Percentiles rank a stretch among this genome's conserved stretches.
Evolutionary conservation across 2,113 vertebrate genomes (phyloP).

Genomic region (Tauraco erythrolophus): DNA sequence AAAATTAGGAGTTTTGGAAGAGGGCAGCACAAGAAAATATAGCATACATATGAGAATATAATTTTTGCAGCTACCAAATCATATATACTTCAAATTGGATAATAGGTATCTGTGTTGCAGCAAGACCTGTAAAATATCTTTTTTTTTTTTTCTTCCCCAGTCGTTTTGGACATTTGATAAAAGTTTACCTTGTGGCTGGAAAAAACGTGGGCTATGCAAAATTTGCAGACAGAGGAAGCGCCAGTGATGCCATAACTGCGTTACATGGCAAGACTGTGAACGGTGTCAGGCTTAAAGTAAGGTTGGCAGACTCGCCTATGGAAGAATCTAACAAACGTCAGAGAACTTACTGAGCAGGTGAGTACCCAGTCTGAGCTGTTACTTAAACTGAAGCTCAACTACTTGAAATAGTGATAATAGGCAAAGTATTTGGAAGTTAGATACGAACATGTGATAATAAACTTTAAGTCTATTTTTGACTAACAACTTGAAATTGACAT

Average conservation of each 20-base stretch:
- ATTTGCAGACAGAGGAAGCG: conserved; percentile 89
- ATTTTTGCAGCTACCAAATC: neutral
- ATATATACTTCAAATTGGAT: neutral
- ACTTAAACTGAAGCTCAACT: neutral
- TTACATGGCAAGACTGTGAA: conserved; percentile 91
- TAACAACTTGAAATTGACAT: neutral
- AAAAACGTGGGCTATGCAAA: conserved; percentile 95
- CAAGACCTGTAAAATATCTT: neutral
- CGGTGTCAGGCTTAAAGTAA: conserved; percentile 94
- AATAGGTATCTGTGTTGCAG: neutral
- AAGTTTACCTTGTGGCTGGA: conserved; percentile 91
- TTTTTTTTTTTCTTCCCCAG: conserved; percentile 59
- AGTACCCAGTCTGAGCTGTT: conserved; percentile 38
- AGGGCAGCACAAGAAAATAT: neutral
- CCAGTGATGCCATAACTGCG: conserved; percentile 88
- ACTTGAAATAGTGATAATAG: neutral
- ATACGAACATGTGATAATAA: neutral
- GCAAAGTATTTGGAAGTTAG: neutral
- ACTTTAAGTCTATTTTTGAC: neutral
- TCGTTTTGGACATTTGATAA: conserved; percentile 91
- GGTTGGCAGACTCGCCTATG: conserved; percentile 90
- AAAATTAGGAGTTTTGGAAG: neutral
- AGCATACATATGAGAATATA: neutral
- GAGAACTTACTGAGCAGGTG: conserved; percentile 88
- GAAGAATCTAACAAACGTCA: conserved; percentile 95